A percentile compares a stretch with the other conserved stretches of the same genome.
These are phyloP conservation scores for Cololabis saira DNA, from an alignment of 2,113 vertebrate genomes.

Conservation along the genomic window DNA sequence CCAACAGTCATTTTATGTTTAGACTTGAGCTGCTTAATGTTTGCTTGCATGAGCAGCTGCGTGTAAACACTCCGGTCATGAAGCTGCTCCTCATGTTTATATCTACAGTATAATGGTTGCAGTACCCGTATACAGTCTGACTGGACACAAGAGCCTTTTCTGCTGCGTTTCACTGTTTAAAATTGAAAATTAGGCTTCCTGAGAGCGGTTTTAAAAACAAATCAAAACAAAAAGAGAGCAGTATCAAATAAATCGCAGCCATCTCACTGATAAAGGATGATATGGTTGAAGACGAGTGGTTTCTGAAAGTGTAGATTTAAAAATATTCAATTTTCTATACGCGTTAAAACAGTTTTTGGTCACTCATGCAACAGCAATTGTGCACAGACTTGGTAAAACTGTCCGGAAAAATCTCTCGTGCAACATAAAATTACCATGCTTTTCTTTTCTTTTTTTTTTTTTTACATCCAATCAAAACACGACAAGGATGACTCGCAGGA, in stretches of 20 bases:
- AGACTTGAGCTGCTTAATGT: background rate
- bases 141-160: too few relatives aligned
- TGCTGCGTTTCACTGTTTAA: too few relatives aligned
- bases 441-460: constrained; percentile 4
- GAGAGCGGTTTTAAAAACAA: too few relatives aligned
- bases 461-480: constrained; percentile 49
- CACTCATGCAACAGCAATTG: constrained; percentile 65
- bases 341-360: constrained; percentile 42
- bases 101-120: too few relatives aligned
- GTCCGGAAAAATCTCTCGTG: constrained; percentile 51
- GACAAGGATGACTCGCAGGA: constrained; percentile 45
- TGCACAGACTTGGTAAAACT: constrained; percentile 44
- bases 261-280: constrained; percentile 36
- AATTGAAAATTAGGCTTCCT: too few relatives aligned
- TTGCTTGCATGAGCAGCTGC: background rate
- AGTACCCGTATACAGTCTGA: too few relatives aligned
- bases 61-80: too few relatives aligned
- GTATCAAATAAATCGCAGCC: constrained; percentile 22
- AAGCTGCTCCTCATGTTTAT: too few relatives aligned
- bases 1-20: background rate
- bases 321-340: constrained; percentile 35
- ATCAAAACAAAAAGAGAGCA: too few relatives aligned
- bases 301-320: constrained; percentile 10
- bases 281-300: constrained; percentile 41
- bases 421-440: constrained; percentile 66